Conservation (phyloP, 2,888 invertebrate genomes). For the Eristalis pertinax region DNA sequence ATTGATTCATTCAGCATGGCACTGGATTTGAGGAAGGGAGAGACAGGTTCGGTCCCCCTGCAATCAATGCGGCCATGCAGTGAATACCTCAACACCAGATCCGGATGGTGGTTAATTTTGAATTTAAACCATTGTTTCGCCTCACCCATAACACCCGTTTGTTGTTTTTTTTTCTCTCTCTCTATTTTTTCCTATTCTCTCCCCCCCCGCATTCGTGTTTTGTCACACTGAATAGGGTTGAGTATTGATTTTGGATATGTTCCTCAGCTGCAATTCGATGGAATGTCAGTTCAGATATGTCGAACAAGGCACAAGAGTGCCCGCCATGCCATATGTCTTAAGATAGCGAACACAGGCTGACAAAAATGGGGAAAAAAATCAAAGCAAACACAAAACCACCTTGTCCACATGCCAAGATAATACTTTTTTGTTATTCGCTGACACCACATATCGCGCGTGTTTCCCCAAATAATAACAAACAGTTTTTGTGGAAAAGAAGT, state of each 20-base stretch:
- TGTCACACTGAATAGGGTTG: constrained; percentile 36
- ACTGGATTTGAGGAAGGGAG: not conserved
- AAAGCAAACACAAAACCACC: constrained; percentile 68
- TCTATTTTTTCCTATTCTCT: too few species aligned
- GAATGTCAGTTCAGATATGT: constrained; percentile 47
- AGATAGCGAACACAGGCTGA: constrained; percentile 28
- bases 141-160: not conserved
- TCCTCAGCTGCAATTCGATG: constrained; percentile 59
- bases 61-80: not conserved
- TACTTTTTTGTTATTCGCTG: constrained; percentile 39
- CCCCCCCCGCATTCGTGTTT: not conserved
- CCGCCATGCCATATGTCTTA: constrained; percentile 42
- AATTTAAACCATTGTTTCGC: constrained; percentile 36
- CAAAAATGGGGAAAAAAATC: constrained; percentile 25
- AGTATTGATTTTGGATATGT: constrained; percentile 59
- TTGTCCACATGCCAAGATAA: constrained; percentile 47
- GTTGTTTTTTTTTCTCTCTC: not conserved
- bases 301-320: not conserved
- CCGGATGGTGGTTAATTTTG: constrained; percentile 28
- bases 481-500: constrained; percentile 51
- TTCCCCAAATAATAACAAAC: constrained; percentile 62
- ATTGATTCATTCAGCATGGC: constrained; percentile 53
- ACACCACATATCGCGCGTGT: constrained; percentile 15
- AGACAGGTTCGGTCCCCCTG: constrained; percentile 17
- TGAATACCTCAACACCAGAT: constrained; percentile 44